These are phyloP conservation scores for Ammospiza caudacuta DNA, from an alignment of 2,113 vertebrate species.

Conservation along the genomic window DNA sequence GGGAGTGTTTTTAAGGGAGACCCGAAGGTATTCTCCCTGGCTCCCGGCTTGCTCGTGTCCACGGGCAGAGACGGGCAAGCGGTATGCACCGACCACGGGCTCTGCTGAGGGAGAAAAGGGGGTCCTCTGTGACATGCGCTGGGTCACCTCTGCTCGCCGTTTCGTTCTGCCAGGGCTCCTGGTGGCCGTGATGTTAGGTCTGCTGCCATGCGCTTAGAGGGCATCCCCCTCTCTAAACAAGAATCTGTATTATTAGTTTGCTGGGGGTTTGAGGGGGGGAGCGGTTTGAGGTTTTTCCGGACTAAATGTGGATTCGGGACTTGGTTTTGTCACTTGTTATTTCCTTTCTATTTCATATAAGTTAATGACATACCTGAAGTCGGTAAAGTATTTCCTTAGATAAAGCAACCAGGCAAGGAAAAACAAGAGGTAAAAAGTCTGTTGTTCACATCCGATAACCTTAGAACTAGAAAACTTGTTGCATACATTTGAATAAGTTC, in stretches of 20 bases:
- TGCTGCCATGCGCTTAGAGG: neutral
- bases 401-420: neutral
- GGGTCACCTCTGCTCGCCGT: neutral
- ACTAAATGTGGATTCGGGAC: neutral
- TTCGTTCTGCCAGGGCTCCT: neutral
- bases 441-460: conserved; percentile 40
- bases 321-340: neutral
- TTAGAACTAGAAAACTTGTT: conserved; percentile 44
- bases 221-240: neutral
- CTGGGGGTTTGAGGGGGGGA: rapidly evolving
- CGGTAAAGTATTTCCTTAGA: neutral
- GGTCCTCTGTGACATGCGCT: neutral
- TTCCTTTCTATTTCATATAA: neutral
- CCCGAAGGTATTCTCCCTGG: neutral
- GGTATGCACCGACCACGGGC: neutral
- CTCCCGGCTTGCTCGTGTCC: neutral
- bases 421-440: neutral
- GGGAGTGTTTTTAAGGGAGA: neutral
- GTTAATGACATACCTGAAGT: neutral
- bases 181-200: neutral
- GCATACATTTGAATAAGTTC: conserved; percentile 37
- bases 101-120: too few species aligned
- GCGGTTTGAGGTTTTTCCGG: rapidly evolving
- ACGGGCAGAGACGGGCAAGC: neutral
- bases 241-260: neutral